phyloP scores from a whole-genome alignment of 35 echinoderm and acorn worm species.

The Stichopus chloronotus region DNA sequence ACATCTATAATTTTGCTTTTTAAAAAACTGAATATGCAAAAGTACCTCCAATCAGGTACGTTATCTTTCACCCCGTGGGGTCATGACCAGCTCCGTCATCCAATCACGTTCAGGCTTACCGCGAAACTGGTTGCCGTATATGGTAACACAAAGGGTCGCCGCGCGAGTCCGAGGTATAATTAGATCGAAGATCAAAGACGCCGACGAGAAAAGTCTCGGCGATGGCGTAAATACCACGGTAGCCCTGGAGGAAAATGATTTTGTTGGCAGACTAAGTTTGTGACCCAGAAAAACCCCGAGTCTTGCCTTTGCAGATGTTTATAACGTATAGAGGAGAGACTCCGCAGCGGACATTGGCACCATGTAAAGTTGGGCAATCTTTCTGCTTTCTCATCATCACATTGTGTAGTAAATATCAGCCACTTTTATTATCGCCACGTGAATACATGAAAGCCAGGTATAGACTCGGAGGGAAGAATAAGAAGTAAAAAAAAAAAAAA shows the following conservation, averaged over 20 bases:
- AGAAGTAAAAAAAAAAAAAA: too few relatives aligned
- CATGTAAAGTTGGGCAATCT: background rate
- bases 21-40: background rate
- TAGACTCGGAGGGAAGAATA: too few relatives aligned
- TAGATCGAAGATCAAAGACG: slow-evolving; percentile 60
- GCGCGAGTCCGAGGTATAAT: slow-evolving; percentile 52
- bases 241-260: slow-evolving; percentile 45
- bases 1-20: slow-evolving; percentile 2
- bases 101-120: slow-evolving; percentile 36
- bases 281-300: slow-evolving; percentile 48
- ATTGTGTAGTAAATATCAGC: too few relatives aligned
- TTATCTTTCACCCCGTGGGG: slow-evolving; percentile 2
- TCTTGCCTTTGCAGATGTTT: slow-evolving; percentile 21
- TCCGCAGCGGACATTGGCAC: slow-evolving; percentile 21
- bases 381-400: too few relatives aligned
- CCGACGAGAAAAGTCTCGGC: slow-evolving; percentile 38
- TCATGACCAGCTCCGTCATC: slow-evolving; percentile 15
- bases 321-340: background rate
- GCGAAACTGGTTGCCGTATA: slow-evolving; percentile 31
- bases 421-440: slow-evolving; percentile 10
- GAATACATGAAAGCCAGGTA: background rate
- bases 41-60: background rate
- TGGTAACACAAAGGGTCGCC: slow-evolving; percentile 54
- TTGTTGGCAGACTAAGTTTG: slow-evolving; percentile 20
- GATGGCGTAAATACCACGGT: slow-evolving; percentile 57